Base-by-base conservation (phyloP, 2,113 vertebrate genomes). In the Percopsis transmontana region DNA sequence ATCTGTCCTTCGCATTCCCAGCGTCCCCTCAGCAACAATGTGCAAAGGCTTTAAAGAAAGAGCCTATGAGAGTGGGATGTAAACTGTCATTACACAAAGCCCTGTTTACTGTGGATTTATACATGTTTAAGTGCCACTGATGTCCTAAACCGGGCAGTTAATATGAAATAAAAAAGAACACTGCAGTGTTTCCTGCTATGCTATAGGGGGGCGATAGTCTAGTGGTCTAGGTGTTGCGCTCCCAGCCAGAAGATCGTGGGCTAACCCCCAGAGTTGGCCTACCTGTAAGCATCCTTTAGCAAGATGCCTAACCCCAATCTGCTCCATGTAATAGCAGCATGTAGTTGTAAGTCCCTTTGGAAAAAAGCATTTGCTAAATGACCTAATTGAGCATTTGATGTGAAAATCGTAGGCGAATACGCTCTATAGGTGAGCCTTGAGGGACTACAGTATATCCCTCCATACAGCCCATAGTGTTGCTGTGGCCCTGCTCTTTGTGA, bases 81-180 rank as follows among this genome's bases (percentile, higher is more conserved):
- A 85, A 85, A 79, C 85, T 88, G 55, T 90, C 74, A 89, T 90
- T 90, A 88, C 61, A 61, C 56, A 68, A 76, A 76, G 73, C 70
- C 63, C 5, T 87, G 80, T 90, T 88, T 87, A 85, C 76, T 70
- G 44, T 68, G 72, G 58, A 50, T 50, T 50, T 18, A 50, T 18
- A 19, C 1, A 7, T 50, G 9, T 50, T 15, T 4, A 19, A 10
- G 13, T 47, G 44, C 15, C 8, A 7, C 41, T 19, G 14, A 50
- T 56, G 18, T 60, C 20, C 51, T 27, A n/a, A 45, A 61, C 21
- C 42, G 56, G 58, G 52, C 62, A 42, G 12, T 53, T 62, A 38
- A 38, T 48, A 27, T 60, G 6, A 16, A 14, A 47, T 6, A 14
- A 47, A 18, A 47, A 47, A 10, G 12, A 45, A 45, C 2, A 38